Conservation (phyloP, 2,797 vertebrate species). For the Scleropages formosus region DNA sequence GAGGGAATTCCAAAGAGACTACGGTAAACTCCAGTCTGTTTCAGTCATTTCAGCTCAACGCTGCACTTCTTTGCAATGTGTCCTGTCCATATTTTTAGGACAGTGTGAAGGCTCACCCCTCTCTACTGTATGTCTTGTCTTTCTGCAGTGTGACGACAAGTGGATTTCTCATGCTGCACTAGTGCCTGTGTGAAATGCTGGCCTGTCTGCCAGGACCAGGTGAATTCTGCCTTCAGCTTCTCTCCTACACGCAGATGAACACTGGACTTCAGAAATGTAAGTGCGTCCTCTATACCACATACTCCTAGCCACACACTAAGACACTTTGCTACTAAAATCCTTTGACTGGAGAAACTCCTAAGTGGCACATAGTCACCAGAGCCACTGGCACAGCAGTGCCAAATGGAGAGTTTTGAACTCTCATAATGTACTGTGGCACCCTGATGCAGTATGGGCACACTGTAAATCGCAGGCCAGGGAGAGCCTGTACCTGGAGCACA, state of each 20-base stretch:
- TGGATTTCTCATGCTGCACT: slow-evolving; percentile 88
- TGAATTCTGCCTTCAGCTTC: slow-evolving; percentile 97
- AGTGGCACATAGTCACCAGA: neutral
- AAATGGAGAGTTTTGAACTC: no score
- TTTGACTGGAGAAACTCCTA: neutral
- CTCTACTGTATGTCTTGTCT: slow-evolving; percentile 21
- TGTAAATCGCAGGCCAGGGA: neutral
- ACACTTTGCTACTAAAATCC: slow-evolving; percentile 47
- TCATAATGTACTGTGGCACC: no score
- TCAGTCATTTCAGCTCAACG: no score
- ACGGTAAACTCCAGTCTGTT: no score
- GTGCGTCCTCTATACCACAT: slow-evolving; percentile 53
- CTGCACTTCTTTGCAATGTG: neutral
- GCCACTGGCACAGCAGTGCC: neutral
- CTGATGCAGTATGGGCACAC: neutral
- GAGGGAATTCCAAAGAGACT: no score
- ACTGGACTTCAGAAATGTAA: slow-evolving; percentile 99
- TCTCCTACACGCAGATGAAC: slow-evolving; percentile 99
- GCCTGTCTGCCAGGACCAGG: slow-evolving; percentile 97
- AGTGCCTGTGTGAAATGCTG: slow-evolving; percentile 97
- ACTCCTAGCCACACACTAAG: slow-evolving; percentile 17
- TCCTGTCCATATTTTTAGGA: neutral
- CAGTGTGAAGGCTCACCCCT: neutral
- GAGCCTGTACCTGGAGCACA: slow-evolving; percentile 29
- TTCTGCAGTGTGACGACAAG: slow-evolving; percentile 86